phyloP scores from a whole-genome alignment of 2,888 invertebrate species.

The Rhopalosiphum nymphaeae region DNA sequence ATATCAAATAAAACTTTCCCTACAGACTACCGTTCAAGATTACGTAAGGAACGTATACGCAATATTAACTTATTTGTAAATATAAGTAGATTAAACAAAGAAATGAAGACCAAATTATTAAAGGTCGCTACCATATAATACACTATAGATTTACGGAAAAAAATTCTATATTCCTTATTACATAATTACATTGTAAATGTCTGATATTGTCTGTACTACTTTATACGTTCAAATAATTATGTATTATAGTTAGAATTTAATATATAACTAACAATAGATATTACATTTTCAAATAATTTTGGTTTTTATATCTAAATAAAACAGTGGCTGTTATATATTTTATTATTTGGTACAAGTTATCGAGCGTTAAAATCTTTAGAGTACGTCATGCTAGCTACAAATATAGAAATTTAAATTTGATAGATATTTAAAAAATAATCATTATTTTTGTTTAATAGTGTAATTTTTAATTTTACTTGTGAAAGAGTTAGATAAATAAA shows the following conservation, averaged over 20 bases:
- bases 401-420: not conserved
- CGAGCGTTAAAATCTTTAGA: constrained; percentile 61
- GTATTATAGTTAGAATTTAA: not conserved
- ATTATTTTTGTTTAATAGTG: not conserved
- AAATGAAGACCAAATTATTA: constrained; percentile 11
- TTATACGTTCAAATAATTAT: not conserved
- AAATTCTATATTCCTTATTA: constrained; percentile 20
- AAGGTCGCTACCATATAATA: constrained; percentile 7
- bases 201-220: not conserved
- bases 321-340: not conserved
- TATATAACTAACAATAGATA: not conserved
- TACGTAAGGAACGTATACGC: not conserved
- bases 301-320: not conserved
- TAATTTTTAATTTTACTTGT: not conserved
- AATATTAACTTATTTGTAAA: constrained; percentile 29
- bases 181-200: not conserved
- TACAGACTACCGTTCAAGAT: not conserved
- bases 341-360: not conserved
- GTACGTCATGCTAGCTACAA: not conserved
- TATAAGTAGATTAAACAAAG: not conserved
- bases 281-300: not conserved
- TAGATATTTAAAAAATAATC: not conserved
- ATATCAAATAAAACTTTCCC: constrained; percentile 39
- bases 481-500: not conserved
- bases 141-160: not conserved